Evolutionary conservation across 37 sponge, comb jelly and placozoan species (phyloP).

Genomic region (Cliona cf. orientalis): DNA sequence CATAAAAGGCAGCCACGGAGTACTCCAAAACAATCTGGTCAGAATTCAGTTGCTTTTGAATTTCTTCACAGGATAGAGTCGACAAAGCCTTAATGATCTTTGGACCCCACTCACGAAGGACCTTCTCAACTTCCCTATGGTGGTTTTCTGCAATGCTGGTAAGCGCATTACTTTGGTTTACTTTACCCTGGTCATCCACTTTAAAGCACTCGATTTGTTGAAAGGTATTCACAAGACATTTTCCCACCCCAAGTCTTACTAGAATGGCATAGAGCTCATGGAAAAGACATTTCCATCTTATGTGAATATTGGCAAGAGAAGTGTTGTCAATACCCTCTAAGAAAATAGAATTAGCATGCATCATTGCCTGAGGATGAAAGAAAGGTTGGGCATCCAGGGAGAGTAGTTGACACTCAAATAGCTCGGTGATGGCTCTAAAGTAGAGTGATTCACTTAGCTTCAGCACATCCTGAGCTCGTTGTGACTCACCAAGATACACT

Average conservation of each 20-base stretch:
- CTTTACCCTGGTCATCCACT: constrained; percentile 12
- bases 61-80: constrained; percentile 4
- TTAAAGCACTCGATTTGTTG: constrained; percentile 5
- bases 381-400: constrained; percentile 26
- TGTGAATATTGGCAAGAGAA: constrained; percentile 2
- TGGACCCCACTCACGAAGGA: constrained; percentile 33
- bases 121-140: constrained; percentile 7
- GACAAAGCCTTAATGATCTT: constrained; percentile 15
- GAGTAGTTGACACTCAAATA: neutral
- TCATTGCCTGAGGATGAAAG: constrained; percentile 39
- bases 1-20: constrained; percentile 32
- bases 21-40: constrained; percentile 30
- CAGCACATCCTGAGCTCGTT: neutral
- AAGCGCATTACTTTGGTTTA: neutral
- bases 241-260: constrained; percentile 16
- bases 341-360: constrained; percentile 18
- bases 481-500: constrained; percentile 26
- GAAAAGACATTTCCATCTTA: constrained; percentile 38
- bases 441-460: constrained; percentile 30
- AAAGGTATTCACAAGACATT: constrained; percentile 7
- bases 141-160: constrained; percentile 6
- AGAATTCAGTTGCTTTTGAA: constrained; percentile 27
- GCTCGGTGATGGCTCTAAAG: neutral
- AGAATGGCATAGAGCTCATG: constrained; percentile 37
- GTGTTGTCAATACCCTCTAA: constrained; percentile 24